phyloP scores from a whole-genome alignment of 2,888 invertebrate species.

The Scaeva pyrastri region DNA sequence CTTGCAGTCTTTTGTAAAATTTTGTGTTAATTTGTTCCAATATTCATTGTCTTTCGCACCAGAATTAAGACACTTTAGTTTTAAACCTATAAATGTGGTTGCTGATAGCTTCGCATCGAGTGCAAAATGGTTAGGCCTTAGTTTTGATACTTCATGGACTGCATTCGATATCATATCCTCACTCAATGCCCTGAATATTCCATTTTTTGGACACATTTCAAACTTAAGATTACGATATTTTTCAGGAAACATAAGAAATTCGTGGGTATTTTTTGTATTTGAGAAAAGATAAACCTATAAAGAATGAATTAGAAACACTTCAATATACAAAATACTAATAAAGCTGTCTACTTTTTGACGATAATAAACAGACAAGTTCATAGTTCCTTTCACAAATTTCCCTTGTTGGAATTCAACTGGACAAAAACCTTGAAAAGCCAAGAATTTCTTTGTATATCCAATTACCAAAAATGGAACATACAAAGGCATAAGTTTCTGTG shows the following conservation, averaged over 20 bases:
- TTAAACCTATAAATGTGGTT: slow-evolving; percentile 85
- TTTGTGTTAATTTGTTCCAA: slow-evolving; percentile 25
- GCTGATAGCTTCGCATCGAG: slow-evolving; percentile 85
- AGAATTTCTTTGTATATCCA: slow-evolving; percentile 82
- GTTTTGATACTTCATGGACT: slow-evolving; percentile 84
- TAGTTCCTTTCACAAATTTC: slow-evolving; percentile 43
- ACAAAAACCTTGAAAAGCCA: slow-evolving; percentile 86
- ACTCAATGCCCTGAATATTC: slow-evolving; percentile 23
- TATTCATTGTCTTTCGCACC: slow-evolving; percentile 77
- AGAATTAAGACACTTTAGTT: slow-evolving; percentile 85
- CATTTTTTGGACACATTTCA: background rate
- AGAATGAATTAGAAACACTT: background rate
- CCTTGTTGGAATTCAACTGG: slow-evolving; percentile 84
- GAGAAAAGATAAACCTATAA: slow-evolving; percentile 86
- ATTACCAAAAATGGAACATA: slow-evolving; percentile 85
- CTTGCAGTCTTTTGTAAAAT: slow-evolving; percentile 52
- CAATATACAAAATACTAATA: background rate
- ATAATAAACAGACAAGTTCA: slow-evolving; percentile 84
- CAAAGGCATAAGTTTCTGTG: slow-evolving; percentile 83
- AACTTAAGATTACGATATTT: slow-evolving; percentile 85
- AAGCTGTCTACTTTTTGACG: slow-evolving; percentile 79
- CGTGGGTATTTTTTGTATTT: slow-evolving; percentile 84
- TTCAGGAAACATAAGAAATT: slow-evolving; percentile 85
- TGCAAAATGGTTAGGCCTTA: slow-evolving; percentile 87
- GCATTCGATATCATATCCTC: slow-evolving; percentile 85